phyloP scores from a whole-genome alignment of 2,797 vertebrate genomes.

The Trachops cirrhosus region DNA sequence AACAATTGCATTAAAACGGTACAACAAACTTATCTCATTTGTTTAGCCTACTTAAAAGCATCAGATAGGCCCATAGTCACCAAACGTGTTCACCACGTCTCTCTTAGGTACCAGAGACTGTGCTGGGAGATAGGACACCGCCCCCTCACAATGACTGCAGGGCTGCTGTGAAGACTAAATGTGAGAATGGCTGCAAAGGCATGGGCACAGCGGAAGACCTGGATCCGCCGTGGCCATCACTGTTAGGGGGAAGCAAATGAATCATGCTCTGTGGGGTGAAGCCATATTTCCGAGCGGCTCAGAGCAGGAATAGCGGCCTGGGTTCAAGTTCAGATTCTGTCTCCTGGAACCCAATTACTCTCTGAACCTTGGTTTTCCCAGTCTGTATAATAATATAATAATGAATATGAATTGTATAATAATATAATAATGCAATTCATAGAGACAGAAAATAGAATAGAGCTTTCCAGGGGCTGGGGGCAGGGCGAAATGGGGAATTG shows the following conservation, averaged over 20 bases:
- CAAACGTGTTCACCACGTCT: background rate
- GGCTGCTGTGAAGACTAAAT: background rate
- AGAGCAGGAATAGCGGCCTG: background rate
- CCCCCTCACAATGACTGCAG: background rate
- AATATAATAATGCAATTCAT: background rate
- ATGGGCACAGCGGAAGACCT: background rate
- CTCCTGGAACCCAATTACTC: background rate
- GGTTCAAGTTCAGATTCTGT: constrained; percentile 6
- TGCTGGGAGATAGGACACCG: background rate
- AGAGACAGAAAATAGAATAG: background rate
- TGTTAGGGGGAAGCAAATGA: background rate
- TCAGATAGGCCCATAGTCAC: background rate
- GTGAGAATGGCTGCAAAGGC: background rate
- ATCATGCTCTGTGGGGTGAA: background rate
- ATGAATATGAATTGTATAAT: too few species aligned
- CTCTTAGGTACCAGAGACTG: background rate
- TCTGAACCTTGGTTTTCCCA: background rate
- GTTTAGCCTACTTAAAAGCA: background rate
- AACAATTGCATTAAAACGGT: constrained; percentile 19
- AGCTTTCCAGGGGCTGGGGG: background rate
- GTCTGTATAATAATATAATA: background rate
- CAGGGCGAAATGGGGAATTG: background rate
- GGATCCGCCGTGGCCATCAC: background rate
- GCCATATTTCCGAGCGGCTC: background rate
- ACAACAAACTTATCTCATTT: background rate